These are phyloP conservation scores for Hormiphora californensis DNA, from an alignment of 37 sponge, comb jelly and placozoan species.

Conservation along the genomic window DNA sequence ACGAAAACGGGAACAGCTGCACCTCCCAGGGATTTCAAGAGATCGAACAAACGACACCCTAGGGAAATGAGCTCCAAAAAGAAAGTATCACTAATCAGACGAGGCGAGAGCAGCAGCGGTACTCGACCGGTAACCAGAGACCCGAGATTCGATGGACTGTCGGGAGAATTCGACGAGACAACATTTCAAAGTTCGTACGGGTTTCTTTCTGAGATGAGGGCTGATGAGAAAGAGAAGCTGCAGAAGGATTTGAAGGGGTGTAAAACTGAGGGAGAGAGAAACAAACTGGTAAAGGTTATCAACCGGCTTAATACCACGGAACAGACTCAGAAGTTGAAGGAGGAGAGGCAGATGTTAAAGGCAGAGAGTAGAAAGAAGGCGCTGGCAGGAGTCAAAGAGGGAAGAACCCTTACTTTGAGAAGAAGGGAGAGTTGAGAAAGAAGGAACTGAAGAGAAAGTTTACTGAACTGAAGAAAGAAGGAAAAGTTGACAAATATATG, in stretches of 20 bases:
- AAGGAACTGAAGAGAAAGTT: slow-evolving; percentile 36
- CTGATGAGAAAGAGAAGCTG: slow-evolving; percentile 16
- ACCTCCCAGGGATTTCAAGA: background rate
- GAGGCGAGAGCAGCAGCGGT: background rate
- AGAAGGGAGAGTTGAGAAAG: slow-evolving; percentile 29
- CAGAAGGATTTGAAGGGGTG: slow-evolving; percentile 25
- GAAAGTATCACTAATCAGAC: slow-evolving; percentile 19
- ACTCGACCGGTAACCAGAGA: slow-evolving; percentile 16
- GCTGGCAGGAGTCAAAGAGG: background rate
- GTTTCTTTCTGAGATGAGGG: slow-evolving; percentile 32
- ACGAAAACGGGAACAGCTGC: background rate
- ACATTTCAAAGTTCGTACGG: slow-evolving; percentile 14
- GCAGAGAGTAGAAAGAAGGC: slow-evolving; percentile 7
- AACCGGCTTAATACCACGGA: slow-evolving; percentile 21
- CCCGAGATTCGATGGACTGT: slow-evolving; percentile 21
- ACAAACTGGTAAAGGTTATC: background rate
- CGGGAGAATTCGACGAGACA: background rate
- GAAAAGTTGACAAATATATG: slow-evolving; percentile 44
- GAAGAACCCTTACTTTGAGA: slow-evolving; percentile 51
- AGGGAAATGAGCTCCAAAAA: slow-evolving; percentile 17
- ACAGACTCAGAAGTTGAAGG: background rate
- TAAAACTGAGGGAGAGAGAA: background rate
- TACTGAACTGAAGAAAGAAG: slow-evolving; percentile 34
- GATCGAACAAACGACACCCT: slow-evolving; percentile 33
- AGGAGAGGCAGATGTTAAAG: background rate